Base-by-base conservation (phyloP, 2,113 vertebrate genomes). In the Perca schrenkii region DNA sequence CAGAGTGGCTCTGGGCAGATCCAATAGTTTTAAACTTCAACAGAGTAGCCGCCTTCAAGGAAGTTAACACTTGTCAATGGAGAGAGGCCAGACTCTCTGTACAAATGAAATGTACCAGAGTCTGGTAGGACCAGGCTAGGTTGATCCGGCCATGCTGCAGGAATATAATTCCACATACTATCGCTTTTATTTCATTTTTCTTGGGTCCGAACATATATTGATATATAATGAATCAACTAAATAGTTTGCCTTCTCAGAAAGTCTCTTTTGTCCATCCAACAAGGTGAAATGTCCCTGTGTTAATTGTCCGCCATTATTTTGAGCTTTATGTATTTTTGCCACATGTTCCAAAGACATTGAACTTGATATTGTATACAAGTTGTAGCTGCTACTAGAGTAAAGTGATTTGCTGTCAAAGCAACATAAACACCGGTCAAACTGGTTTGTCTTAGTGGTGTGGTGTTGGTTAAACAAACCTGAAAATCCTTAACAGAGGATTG, bases 401-500 rank as follows among this genome's bases (percentile, higher is more conserved):
- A 47, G 73, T 82, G 14, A 63, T 57, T 61, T 64, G 31, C 65
- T 43, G 57, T 65, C 75, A 83, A 25, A 3, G 72, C 63, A 64
- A 66, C 61, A 77, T 0, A 7, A 53, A 62, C 63, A 77, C 88
- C 74, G 79, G 88, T 90, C 69, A 0, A 64, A 94, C 94, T 84
- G 93, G 94, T 94, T 90, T 86, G 52, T 50, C 53, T 40, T 15
- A 3, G 28, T 6, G 10, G 12, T 13, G 47, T 4, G 2, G 4
- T 82, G 84, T 73, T 75, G 72, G 61, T 22, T 71, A 81, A 80
- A 84, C 74, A 87, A 79, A 76, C 54, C 22, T 7, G 4, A 60
- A 54, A 70, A 47, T 52, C 77, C n/a, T 62, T 16, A 43, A 63
- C 68, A 72, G 50, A 58, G 16, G 43, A 31, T 40, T 22, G 12